phyloP scores from a whole-genome alignment of 1,140 invertebrate genomes.

The Teleogryllus occipitalis region DNA sequence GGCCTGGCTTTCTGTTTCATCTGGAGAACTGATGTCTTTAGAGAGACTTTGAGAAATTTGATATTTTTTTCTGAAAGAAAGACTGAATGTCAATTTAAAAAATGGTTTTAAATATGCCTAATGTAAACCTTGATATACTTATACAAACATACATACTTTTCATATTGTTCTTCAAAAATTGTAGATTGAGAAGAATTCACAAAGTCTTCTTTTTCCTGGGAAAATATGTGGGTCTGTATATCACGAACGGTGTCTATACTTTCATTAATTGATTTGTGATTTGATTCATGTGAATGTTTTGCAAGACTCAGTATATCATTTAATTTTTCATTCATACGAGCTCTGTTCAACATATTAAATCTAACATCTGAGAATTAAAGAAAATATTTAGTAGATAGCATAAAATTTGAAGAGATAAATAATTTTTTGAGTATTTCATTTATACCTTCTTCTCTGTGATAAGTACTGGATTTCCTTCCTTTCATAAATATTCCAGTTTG shows the following conservation, averaged over 20 bases:
- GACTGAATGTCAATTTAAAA: too few relatives aligned
- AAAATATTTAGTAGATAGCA: not conserved
- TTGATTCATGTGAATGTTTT: not conserved
- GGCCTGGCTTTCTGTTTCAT: too few relatives aligned
- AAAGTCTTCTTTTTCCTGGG: not conserved
- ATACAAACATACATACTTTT: not conserved
- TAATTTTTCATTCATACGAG: not conserved
- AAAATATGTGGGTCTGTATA: not conserved
- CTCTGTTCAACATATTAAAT: not conserved
- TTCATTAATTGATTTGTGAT: not conserved
- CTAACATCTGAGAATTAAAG: not conserved
- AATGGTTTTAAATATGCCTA: too few relatives aligned
- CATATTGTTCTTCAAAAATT: not conserved
- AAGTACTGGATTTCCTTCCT: not conserved
- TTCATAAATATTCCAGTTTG: not conserved
- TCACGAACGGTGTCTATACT: not conserved
- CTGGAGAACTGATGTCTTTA: too few relatives aligned
- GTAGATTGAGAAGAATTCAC: not conserved
- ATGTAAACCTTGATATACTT: not conserved
- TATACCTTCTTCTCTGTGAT: not conserved
- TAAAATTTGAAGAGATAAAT: not conserved
- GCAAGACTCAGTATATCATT: not conserved
- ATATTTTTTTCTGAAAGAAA: too few relatives aligned
- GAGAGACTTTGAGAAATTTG: too few relatives aligned
- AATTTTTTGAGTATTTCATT: not conserved